A percentile compares a stretch with the other conserved stretches of the same genome.
phyloP scores from a whole-genome alignment of 1,140 invertebrate species.

The Eueides isabella region DNA sequence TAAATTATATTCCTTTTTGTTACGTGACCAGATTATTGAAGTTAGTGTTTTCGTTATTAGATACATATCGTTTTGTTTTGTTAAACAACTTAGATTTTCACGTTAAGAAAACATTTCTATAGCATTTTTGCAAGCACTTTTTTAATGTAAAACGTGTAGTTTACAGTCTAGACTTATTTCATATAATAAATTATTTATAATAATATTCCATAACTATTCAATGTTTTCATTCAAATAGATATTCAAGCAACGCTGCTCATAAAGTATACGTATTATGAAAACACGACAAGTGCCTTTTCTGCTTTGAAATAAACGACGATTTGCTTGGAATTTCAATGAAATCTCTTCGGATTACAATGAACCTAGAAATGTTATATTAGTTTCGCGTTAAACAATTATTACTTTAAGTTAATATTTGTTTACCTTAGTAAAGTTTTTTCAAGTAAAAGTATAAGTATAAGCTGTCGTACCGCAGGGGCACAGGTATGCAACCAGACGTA shows the following conservation, averaged over 20 bases:
- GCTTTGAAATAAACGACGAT: neutral
- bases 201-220: neutral
- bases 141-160: constrained; percentile 6
- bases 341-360: neutral
- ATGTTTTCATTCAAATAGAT: constrained; percentile 6
- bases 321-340: constrained; percentile 9
- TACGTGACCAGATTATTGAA: too few relatives aligned
- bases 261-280: constrained; percentile 9
- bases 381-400: neutral
- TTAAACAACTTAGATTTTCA: neutral
- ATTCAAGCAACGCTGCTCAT: constrained; percentile 4
- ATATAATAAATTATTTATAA: neutral
- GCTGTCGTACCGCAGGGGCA: too few relatives aligned
- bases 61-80: too few relatives aligned
- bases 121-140: too few relatives aligned
- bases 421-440: neutral
- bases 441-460: too few relatives aligned
- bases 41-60: too few relatives aligned
- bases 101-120: neutral
- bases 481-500: too few relatives aligned
- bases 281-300: constrained; percentile 13
- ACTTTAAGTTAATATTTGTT: neutral
- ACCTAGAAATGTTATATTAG: neutral
- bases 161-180: constrained; percentile 7
- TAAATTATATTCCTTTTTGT: too few relatives aligned